These are phyloP conservation scores for Streblospio benedicti DNA, from an alignment of 1,140 invertebrate species.

Conservation along the genomic window DNA sequence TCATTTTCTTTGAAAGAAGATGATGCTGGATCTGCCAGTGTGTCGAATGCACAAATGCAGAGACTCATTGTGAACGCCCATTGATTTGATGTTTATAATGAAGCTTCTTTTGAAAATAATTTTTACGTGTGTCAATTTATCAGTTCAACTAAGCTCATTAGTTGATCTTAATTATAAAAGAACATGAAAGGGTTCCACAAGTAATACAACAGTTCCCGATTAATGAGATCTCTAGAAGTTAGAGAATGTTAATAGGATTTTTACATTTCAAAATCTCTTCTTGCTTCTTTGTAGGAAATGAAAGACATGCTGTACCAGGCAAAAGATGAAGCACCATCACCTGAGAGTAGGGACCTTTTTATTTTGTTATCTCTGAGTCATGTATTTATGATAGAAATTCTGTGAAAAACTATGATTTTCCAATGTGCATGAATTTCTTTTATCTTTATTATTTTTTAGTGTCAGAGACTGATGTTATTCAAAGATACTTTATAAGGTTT, in stretches of 20 bases:
- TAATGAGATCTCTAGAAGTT: not conserved
- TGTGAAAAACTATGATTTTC: not conserved
- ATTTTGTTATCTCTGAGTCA: not conserved
- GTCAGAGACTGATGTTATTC: conserved; percentile 60
- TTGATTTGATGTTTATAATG: no score
- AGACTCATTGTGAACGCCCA: no score
- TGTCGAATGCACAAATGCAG: no score
- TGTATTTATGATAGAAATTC: not conserved
- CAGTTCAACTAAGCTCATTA: not conserved
- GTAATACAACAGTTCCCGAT: no score
- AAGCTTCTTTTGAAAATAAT: not conserved
- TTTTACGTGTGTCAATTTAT: not conserved
- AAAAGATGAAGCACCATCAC: conserved; percentile 37
- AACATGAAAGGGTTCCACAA: no score
- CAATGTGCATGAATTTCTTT: conserved; percentile 13
- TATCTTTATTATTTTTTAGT: conserved; percentile 25
- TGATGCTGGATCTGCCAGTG: no score
- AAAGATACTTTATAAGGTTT: conserved; percentile 86
- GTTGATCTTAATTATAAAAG: not conserved
- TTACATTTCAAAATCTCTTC: not conserved
- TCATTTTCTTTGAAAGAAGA: no score
- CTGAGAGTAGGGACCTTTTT: conserved; percentile 32
- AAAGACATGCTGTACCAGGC: conserved; percentile 44
- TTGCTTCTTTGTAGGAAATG: conserved; percentile 31
- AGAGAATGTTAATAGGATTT: not conserved